Conservation (phyloP, 2,113 vertebrate genomes). For the Serilophus lunatus region DNA sequence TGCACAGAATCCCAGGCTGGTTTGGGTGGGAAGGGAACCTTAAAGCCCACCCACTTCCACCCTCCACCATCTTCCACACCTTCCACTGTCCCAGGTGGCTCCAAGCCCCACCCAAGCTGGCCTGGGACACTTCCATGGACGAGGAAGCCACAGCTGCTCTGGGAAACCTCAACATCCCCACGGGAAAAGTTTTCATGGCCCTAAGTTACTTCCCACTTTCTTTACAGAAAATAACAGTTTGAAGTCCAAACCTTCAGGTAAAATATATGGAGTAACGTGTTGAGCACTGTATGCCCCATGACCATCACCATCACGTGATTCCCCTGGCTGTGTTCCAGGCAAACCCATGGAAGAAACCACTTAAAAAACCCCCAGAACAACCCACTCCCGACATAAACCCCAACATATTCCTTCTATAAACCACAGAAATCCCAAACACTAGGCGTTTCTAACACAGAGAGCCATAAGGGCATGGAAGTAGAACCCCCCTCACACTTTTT, state of each 20-base stretch:
- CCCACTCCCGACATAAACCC: no score
- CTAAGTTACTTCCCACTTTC: background rate
- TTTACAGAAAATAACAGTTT: background rate
- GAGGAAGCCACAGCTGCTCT: background rate
- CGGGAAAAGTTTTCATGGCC: background rate
- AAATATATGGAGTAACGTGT: rapidly evolving
- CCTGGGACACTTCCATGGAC: background rate
- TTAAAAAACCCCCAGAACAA: background rate
- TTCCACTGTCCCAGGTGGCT: background rate
- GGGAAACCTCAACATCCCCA: background rate
- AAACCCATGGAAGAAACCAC: background rate
- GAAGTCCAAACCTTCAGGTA: background rate
- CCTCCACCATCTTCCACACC: no score
- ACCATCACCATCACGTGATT: rapidly evolving
- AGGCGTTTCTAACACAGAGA: background rate
- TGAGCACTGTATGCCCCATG: background rate
- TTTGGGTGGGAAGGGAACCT: background rate
- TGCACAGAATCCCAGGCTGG: background rate
- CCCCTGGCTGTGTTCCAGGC: background rate
- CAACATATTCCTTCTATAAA: rapidly evolving
- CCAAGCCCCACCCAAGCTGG: rapidly evolving
- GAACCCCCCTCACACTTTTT: no score
- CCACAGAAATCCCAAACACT: background rate
- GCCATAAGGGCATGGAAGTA: rapidly evolving
- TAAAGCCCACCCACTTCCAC: background rate